Evolutionary conservation across 2,888 invertebrate species (phyloP).

Genomic region (Subacronicta megacephala): DNA sequence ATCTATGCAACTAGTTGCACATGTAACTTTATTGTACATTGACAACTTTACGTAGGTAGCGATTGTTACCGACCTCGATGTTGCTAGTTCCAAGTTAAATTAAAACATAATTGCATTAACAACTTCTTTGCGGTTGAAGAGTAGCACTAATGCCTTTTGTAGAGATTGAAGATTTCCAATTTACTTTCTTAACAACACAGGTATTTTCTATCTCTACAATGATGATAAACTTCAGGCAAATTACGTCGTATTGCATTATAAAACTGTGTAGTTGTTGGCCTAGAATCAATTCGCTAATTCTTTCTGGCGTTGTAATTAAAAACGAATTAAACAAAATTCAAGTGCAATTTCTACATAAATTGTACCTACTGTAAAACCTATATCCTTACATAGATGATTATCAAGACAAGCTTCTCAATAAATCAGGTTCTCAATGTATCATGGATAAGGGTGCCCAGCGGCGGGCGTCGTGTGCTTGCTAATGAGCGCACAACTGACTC

Average conservation of each 20-base stretch:
- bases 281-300: too few relatives aligned
- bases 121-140: conserved; percentile 15
- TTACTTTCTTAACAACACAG: conserved; percentile 10
- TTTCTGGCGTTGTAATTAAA: neutral
- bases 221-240: neutral
- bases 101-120: conserved; percentile 35
- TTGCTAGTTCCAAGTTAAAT: conserved; percentile 38
- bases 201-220: conserved; percentile 2
- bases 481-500: conserved; percentile 28
- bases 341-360: too few relatives aligned
- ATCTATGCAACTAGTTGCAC: conserved; percentile 51
- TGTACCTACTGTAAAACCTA: too few relatives aligned
- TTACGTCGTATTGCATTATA: too few relatives aligned
- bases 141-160: conserved; percentile 12
- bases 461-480: conserved; percentile 7
- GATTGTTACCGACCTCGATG: conserved; percentile 38
- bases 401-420: neutral
- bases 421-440: conserved; percentile 3
- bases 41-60: conserved; percentile 60
- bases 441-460: neutral
- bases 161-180: conserved; percentile 9
- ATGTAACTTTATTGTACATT: conserved; percentile 41
- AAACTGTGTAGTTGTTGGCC: too few relatives aligned
- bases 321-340: neutral
- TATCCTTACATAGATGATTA: too few relatives aligned